Evolutionary conservation across 1,140 invertebrate species (phyloP).

Genomic region (Holcopasites calliopsidis): DNA sequence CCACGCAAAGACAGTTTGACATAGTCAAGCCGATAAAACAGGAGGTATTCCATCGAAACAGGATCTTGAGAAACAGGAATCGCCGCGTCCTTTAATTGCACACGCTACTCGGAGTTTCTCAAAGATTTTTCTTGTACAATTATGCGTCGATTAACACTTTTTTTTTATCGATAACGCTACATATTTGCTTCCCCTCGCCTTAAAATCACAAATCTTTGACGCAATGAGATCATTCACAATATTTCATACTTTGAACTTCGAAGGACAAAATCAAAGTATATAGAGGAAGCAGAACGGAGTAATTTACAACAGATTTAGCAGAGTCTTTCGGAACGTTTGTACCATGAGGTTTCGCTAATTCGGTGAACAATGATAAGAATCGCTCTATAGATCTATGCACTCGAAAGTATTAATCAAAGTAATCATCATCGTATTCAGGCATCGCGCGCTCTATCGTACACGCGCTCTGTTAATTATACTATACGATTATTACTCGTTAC

Average conservation of each 20-base stretch:
- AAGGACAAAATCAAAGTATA: background rate
- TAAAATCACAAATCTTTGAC: background rate
- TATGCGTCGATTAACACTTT: slow-evolving; percentile 43
- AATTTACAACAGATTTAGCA: background rate
- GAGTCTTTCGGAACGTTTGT: background rate
- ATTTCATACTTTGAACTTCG: slow-evolving; percentile 8
- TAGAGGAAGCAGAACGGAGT: background rate
- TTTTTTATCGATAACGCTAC: background rate
- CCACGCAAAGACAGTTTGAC: slow-evolving; percentile 32
- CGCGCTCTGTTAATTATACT: slow-evolving; percentile 33
- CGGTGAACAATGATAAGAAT: slow-evolving; percentile 6
- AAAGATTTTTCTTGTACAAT: slow-evolving; percentile 13
- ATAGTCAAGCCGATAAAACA: slow-evolving; percentile 27
- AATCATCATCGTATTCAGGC: slow-evolving; percentile 7
- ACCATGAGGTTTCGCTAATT: slow-evolving; percentile 8
- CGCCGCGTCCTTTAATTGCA: background rate
- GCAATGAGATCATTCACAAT: slow-evolving; percentile 31
- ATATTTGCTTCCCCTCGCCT: background rate
- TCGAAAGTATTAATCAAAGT: slow-evolving; percentile 47
- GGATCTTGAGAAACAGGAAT: slow-evolving; percentile 33
- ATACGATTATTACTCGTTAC: slow-evolving; percentile 47
- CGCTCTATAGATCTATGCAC: slow-evolving; percentile 8
- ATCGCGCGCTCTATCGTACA: background rate
- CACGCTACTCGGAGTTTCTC: background rate
- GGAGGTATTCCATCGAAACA: slow-evolving; percentile 38